Evolutionary conservation across 2,113 vertebrate species (phyloP).

Genomic region (Neogale vison): DNA sequence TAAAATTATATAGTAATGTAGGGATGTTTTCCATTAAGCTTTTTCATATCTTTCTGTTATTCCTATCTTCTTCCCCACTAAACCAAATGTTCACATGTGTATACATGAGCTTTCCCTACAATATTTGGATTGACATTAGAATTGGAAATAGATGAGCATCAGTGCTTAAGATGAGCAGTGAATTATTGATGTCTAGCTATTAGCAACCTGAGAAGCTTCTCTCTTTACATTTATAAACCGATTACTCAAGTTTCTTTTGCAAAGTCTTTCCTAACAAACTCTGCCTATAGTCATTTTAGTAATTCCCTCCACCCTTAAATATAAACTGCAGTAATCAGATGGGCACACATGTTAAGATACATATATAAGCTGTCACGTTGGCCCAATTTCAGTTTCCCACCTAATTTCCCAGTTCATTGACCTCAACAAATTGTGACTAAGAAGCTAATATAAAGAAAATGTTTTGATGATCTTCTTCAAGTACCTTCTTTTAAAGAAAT

Average conservation of each 20-base stretch:
- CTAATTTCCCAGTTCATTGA: not conserved
- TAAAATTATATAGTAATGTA: not conserved
- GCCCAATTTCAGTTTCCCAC: not conserved
- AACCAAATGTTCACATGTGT: not conserved
- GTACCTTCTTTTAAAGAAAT: not conserved
- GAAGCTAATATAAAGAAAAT: not conserved
- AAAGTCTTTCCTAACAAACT: not conserved
- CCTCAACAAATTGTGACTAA: not conserved
- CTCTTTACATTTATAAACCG: constrained; percentile 32
- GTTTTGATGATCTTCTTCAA: not conserved
- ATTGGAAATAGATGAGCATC: not conserved
- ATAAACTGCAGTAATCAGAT: not conserved
- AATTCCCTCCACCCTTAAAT: not conserved
- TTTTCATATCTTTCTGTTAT: not conserved
- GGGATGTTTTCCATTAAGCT: not conserved
- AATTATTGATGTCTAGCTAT: not conserved
- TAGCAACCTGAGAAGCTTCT: not conserved
- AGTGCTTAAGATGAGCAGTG: constrained; percentile 1
- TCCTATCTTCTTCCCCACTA: not conserved
- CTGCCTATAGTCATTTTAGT: not conserved
- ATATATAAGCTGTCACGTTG: not conserved
- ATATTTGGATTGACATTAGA: not conserved
- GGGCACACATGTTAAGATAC: not conserved
- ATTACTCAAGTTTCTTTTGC: not conserved
- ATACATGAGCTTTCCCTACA: not conserved